Evolutionary conservation across 2,797 vertebrate genomes (phyloP), one percentile per base, ranked within the genome.

Genomic region (Scomberomorus guttatus): DNA sequence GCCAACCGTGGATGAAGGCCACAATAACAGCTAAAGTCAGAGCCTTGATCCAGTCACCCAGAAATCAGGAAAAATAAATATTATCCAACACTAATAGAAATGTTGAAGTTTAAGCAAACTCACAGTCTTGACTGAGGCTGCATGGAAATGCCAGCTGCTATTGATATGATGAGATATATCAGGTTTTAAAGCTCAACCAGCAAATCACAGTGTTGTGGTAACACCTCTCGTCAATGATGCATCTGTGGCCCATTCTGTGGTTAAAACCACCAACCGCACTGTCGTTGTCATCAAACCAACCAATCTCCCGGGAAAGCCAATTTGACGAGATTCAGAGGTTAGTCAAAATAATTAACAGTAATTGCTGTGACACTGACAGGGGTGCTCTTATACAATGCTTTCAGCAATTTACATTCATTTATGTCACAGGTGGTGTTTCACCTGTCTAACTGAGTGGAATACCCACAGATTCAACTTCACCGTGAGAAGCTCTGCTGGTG

Each of bases 161-260:
- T 4, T 24, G 20, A 69, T 67, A 37, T 59, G 24, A 77, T 46
- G 61, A 65, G 34, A 68, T 37, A 12, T 55, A 60, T 62, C 65
- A 48, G 20, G 55, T 81, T 81, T 79, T 84, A 37, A 69, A 57
- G 60, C 46, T 75, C 70, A 29, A 68, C 12, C 65, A 69, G 59
- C 20, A 87, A 84, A 92, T 87, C 81, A 81, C 24, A 73, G 81
- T 74, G 72, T 71, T 88, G 65, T 56, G 77, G 88, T 78, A 91
- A 95, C 94, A 92, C 94, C 95, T 95, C 96, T 96, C 67, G 95
- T 91, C 72, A 92, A 88, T 77, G 93, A 96, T 82, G 96, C 95
- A 91, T 96, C 95, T 79, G 95, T 95, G 87, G 95, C 95, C 92
- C 96, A 91, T 87, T 94, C 93, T 60, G 94, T 96, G 75, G 96